These are phyloP conservation scores for Falcaria lacertinaria DNA, from an alignment of 2,888 invertebrate species.

Conservation along the genomic window DNA sequence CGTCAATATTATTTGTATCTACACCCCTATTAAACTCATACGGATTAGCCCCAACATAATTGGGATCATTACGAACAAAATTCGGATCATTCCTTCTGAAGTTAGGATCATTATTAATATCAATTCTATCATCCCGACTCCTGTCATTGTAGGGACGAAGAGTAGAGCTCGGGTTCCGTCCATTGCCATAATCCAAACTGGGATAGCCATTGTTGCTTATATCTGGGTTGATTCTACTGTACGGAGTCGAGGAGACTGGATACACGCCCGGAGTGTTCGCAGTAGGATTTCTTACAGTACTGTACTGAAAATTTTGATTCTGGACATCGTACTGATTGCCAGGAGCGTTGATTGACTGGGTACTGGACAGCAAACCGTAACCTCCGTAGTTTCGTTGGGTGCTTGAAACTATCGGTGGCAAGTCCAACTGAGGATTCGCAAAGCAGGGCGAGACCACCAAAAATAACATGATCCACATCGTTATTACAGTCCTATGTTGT, in stretches of 20 bases:
- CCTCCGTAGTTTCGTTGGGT: constrained; percentile 51
- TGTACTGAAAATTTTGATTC: constrained; percentile 55
- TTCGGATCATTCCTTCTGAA: constrained; percentile 74
- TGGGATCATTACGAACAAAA: constrained; percentile 68
- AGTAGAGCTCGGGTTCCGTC: constrained; percentile 52
- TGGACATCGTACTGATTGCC: constrained; percentile 58
- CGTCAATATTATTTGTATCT: constrained; percentile 57
- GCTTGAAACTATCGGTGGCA: constrained; percentile 71
- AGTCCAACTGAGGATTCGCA: constrained; percentile 71
- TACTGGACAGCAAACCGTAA: constrained; percentile 58
- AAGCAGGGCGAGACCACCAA: constrained; percentile 24
- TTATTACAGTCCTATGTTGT: constrained; percentile 32
- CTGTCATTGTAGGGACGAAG: constrained; percentile 49
- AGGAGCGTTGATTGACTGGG: constrained; percentile 59
- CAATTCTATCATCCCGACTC: constrained; percentile 66
- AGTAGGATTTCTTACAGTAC: constrained; percentile 41
- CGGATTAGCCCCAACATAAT: constrained; percentile 62
- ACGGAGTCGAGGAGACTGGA: constrained; percentile 61
- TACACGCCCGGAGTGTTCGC: constrained; percentile 46
- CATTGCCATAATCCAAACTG: constrained; percentile 49
- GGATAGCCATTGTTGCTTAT: constrained; percentile 72
- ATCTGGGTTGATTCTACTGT: constrained; percentile 60
- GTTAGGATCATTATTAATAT: constrained; percentile 67
- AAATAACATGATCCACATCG: constrained; percentile 42
- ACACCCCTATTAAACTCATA: constrained; percentile 62